These are phyloP conservation scores for Nymphalis c-album DNA, from an alignment of 2,888 invertebrate species.

Conservation along the genomic window DNA sequence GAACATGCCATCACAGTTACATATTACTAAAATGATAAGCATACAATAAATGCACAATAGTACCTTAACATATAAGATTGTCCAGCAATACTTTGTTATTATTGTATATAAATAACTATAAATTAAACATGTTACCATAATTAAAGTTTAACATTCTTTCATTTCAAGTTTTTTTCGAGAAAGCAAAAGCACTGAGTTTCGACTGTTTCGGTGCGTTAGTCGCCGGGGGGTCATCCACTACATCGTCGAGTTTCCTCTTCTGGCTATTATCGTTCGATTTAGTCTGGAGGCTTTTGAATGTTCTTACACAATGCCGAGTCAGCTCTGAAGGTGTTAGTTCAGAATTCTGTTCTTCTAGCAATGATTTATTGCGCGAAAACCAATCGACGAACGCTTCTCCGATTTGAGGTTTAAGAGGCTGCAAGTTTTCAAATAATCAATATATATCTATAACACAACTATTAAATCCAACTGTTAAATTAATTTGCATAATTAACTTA, in stretches of 20 bases:
- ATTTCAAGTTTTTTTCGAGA: constrained; percentile 57
- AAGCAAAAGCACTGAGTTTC: constrained; percentile 75
- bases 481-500: too few species aligned
- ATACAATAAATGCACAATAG: too few species aligned
- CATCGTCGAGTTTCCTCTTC: constrained; percentile 68
- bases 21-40: not conserved
- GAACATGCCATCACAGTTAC: constrained; percentile 1
- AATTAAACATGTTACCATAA: not conserved
- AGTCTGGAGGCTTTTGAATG: constrained; percentile 71
- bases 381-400: constrained; percentile 83
- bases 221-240: constrained; percentile 50
- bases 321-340: constrained; percentile 78
- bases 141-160: not conserved
- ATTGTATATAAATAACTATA: not conserved
- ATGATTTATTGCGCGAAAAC: constrained; percentile 81
- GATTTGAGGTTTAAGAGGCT: constrained; percentile 62
- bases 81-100: not conserved
- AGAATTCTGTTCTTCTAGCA: constrained; percentile 80
- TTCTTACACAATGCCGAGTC: constrained; percentile 77
- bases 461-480: too few species aligned
- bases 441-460: too few species aligned
- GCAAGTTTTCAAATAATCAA: constrained; percentile 36
- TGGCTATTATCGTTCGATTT: constrained; percentile 50
- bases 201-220: constrained; percentile 71
- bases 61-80: not conserved